Evolutionary conservation across 2,888 invertebrate species (phyloP), one percentile per base, ranked within the genome.

Genomic region (Exephanes ischioxanthus): DNA sequence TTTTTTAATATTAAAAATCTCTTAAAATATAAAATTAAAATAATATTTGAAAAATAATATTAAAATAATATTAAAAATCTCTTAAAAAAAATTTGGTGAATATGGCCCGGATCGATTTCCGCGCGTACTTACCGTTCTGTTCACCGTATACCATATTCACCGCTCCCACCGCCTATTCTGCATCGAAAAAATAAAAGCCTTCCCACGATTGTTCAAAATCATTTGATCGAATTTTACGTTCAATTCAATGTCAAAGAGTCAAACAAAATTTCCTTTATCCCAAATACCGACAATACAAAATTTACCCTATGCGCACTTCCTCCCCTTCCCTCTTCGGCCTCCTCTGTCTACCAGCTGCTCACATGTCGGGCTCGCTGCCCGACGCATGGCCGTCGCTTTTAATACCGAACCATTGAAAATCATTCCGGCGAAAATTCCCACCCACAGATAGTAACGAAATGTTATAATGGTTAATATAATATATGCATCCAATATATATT

Each of bases 351-450:
- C 4, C 45, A 16, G 11, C n/a, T 9, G 73, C 72, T 14, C 19
- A 41, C 37, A 55, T 77, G 58, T 48, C 61, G 30, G 5, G 30
- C 14, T 19, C 51, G 22, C 48, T 26, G 45, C 16, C 45, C 61
- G 9, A 26, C 37, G 48, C 48, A 45, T 30, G 14, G 9, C 26
- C 22, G 6, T 37, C 11, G 30, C 48, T 14, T 45, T 45, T 45
- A 66, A 73, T 41, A 66, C 53, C 63, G 63, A 63, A 79, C 22
- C 67, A 45, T 67, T 73, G 80, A 73, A 73, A 67, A 30, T 22
- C 72, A 73, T 41, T 80, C 30, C 22, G 45, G 55, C 45, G 33
- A 80, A 80, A 80, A 53, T 80, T 72, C 63, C 63, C 51, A 67
- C 19, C 41, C 11, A 14, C 37, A n/a, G 26, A 33, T 66, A 48